Evolutionary conservation across 2,797 vertebrate genomes (phyloP), one percentile per base, ranked within the genome.

Genomic region (Falco concolor): DNA sequence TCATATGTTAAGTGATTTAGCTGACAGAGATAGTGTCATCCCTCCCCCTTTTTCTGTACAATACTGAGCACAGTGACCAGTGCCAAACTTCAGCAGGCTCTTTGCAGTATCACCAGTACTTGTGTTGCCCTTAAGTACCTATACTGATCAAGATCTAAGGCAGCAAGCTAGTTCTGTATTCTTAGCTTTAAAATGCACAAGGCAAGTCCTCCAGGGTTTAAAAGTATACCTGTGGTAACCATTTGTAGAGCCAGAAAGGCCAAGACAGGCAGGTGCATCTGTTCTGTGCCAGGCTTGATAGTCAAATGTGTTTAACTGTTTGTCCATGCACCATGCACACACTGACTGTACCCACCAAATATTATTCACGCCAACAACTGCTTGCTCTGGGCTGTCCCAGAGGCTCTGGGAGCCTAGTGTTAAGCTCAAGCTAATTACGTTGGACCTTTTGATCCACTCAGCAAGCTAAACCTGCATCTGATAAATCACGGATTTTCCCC

Each of bases 321-420:
- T 30, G 4, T 19, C 27, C 30, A 10, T 7, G 12, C 28, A n/a
- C n/a, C 1, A 0, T 5, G 22, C 10, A 82, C 27, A 30, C 14
- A 8, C 12, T 11, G 30, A 17, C 47, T 73, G 25, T 12, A 19
- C 4, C 36, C 60, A 45, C 40, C 40, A 36, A 28, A 9, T 34
- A 2, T 32, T 49, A 9, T 25, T 44, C 25, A 47, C 42, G 8
- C 9, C 10, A 20, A 24, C 17, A 36, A 8, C 13, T 4, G 9
- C 54, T 64, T 56, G 23, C 64, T 60, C 30, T 34, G 44, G 32
- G 38, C 22, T 53, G 34, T n/a, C 32, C 5, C 50, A 61, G 45
- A 54, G 25, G 27, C 30, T n/a, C 49, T 12, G 21, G 19, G 34
- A 57, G 30, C 16, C 74, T 24, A 32, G 9, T 14, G 34, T n/a